Conservation (phyloP, 2,113 vertebrate genomes). For the Paramisgurnus dabryanus region DNA sequence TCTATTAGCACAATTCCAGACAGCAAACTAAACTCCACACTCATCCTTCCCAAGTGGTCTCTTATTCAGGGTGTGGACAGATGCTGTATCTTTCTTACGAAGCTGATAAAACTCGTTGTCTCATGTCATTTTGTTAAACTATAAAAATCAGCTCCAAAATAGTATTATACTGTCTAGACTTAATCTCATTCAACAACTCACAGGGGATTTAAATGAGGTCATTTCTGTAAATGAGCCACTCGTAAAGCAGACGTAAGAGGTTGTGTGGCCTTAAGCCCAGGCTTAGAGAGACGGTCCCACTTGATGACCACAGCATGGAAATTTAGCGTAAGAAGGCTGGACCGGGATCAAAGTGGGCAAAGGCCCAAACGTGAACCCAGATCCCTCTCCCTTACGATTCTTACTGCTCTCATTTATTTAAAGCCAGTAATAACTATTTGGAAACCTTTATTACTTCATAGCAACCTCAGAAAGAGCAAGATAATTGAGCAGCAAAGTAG, state of each 20-base stretch:
- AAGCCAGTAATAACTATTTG: not conserved
- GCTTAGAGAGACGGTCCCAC: not conserved
- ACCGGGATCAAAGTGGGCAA: constrained; percentile 38
- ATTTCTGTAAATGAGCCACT: constrained; percentile 42
- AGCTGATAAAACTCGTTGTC: not conserved
- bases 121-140: not conserved
- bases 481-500: constrained; percentile 20
- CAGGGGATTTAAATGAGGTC: constrained; percentile 40
- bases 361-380: constrained; percentile 45
- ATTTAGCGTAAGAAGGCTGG: constrained; percentile 43
- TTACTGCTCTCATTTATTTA: not conserved
- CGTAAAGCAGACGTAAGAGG: constrained; percentile 43
- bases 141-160: constrained; percentile 25
- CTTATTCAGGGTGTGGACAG: constrained; percentile 13
- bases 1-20: constrained; percentile 22
- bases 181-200: constrained; percentile 24
- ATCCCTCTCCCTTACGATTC: not conserved
- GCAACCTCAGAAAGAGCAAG: no score
- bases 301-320: constrained; percentile 33
- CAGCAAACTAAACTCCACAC: constrained; percentile 38
- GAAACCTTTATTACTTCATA: not conserved
- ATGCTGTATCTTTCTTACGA: not conserved
- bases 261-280: constrained; percentile 37
- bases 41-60: constrained; percentile 21
- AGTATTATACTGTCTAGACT: constrained; percentile 45